Evolutionary conservation across 2,888 invertebrate species (phyloP), one percentile per base, ranked within the genome.

Genomic region (Philopedon plagiatum): DNA sequence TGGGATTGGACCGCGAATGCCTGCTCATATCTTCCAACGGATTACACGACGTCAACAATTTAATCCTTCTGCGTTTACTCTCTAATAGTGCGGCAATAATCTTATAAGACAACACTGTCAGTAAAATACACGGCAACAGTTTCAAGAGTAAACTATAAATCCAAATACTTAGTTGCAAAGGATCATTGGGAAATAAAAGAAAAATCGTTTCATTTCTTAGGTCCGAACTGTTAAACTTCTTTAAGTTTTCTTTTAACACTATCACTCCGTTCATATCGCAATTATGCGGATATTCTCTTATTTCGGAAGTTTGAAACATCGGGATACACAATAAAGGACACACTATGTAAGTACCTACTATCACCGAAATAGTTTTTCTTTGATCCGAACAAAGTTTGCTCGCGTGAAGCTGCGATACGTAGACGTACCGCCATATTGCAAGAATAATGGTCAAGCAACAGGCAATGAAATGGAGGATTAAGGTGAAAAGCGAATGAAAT

Each of bases 401-500:
- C 0, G 74, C 71, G 19, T 77, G 76, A 2, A 78, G 39, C 44
- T 73, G 75, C 0, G 78, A 78, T 11, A 78, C 74, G 57, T 74
- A 78, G 65, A 94, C 89, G 83, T 94, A 94, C 81, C 96, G 89
- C 91, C 95, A 95, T 54, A 95, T 90, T n/a, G 95, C 96, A 75
- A 94, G 86, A 0, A 91, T 90, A 4, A 92, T 87, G 0, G 92
- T 93, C 76, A 94, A 87, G 83, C 92, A 93, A 74, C 94, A 93
- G 44, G 94, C 93, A 26, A 93, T 91, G 0, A 93, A 93, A 84
- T 94, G 94, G 75, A 92, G 89, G 54, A 93, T 89, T 80, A 91
- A 92, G 0, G 93, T 89, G 83, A 93, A 93, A 85, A 93, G 92
- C 86, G 92, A 92, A 85, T 94, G 93, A 80, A 94, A 92, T 2